phyloP scores from a whole-genome alignment of 2,888 invertebrate species.

The Branchellion lobata region DNA sequence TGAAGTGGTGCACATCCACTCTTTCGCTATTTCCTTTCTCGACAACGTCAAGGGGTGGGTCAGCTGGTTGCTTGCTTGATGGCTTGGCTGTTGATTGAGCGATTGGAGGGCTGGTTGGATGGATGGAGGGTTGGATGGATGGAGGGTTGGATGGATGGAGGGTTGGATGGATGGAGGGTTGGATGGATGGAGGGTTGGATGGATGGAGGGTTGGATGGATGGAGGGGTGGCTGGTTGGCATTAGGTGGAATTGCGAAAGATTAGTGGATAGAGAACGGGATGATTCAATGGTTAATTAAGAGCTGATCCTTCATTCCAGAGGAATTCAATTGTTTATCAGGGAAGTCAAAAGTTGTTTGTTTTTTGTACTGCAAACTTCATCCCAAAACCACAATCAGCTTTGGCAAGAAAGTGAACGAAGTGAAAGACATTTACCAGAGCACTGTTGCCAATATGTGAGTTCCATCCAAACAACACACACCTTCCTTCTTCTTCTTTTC shows the following conservation, averaged over 20 bases:
- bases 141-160: not conserved
- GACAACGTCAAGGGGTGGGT: conserved; percentile 83
- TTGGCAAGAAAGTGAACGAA: conserved; percentile 77
- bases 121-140: conserved; percentile 23
- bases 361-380: no score
- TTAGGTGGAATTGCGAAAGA: no score
- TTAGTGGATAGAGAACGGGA: no score
- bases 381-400: no score
- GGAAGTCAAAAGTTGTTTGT: no score
- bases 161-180: not conserved
- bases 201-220: no score
- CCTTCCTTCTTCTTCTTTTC: not conserved
- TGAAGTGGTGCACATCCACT: conserved; percentile 92
- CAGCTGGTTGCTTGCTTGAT: not conserved
- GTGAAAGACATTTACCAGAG: conserved; percentile 90
- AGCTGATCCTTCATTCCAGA: no score
- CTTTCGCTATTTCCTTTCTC: conserved; percentile 86
- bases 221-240: no score
- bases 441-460: conserved; percentile 81
- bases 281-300: no score
- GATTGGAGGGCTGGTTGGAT: not conserved
- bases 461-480: conserved; percentile 31
- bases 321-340: no score
- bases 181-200: not conserved
- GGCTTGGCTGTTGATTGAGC: not conserved